Evolutionary conservation across 2,888 invertebrate species (phyloP).

Genomic region (Helicoverpa assulta): DNA sequence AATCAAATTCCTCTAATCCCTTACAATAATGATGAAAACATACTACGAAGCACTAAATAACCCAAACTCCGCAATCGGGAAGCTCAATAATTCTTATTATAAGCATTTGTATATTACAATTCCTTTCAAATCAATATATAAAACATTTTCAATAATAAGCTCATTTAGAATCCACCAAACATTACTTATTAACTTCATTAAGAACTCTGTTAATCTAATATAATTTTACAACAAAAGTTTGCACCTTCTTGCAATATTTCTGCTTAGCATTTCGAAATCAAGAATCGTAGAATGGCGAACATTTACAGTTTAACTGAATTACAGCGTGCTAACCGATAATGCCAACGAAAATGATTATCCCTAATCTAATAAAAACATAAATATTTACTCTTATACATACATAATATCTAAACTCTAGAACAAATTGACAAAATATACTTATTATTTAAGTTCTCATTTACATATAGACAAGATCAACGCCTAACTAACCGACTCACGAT

Average conservation of each 20-base stretch:
- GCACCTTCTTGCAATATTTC: conserved; percentile 55
- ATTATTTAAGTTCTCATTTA: conserved; percentile 78
- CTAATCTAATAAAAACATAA: conserved; percentile 72
- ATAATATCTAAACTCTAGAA: conserved; percentile 78
- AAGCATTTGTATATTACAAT: conserved; percentile 65
- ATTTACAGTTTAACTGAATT: conserved; percentile 68
- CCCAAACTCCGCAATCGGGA: conserved; percentile 62
- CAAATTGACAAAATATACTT: conserved; percentile 87
- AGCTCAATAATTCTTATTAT: conserved; percentile 60
- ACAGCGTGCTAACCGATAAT: conserved; percentile 64
- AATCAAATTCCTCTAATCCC: conserved; percentile 59
- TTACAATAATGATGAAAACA: conserved; percentile 66
- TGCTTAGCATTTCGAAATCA: conserved; percentile 38
- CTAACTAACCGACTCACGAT: conserved; percentile 69
- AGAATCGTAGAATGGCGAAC: conserved; percentile 45
- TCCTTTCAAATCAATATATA: conserved; percentile 57
- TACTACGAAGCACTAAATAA: conserved; percentile 69
- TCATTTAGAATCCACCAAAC: conserved; percentile 54
- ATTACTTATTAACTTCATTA: conserved; percentile 47
- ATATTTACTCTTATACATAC: conserved; percentile 74
- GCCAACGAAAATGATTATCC: conserved; percentile 61
- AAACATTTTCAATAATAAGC: conserved; percentile 63
- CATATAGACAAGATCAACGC: conserved; percentile 81
- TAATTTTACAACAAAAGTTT: conserved; percentile 57
- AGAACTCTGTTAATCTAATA: conserved; percentile 51